Evolutionary conservation across 2,797 vertebrate genomes (phyloP).

Genomic region (Odontamblyopus rebecca): DNA sequence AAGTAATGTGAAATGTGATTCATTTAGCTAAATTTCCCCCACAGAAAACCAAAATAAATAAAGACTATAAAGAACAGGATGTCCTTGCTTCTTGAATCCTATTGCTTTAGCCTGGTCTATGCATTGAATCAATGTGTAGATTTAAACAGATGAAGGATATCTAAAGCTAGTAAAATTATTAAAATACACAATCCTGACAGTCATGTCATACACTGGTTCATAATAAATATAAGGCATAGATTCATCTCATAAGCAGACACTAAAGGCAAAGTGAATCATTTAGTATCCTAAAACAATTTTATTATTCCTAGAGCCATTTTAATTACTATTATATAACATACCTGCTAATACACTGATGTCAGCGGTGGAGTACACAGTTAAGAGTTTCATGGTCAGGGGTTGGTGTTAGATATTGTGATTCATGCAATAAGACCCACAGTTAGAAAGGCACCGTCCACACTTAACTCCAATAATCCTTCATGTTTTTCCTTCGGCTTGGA

Average conservation of each 20-base stretch:
- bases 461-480: constrained; percentile 31
- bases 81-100: neutral
- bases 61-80: neutral
- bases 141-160: constrained; percentile 22
- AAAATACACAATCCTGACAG: constrained; percentile 19
- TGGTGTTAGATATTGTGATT: constrained; percentile 35
- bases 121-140: constrained; percentile 13
- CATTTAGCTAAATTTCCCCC: neutral
- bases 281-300: constrained; percentile 50
- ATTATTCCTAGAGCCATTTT: constrained; percentile 53
- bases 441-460: constrained; percentile 70
- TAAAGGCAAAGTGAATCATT: constrained; percentile 21
- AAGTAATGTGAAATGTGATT: constrained; percentile 26
- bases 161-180: constrained; percentile 14
- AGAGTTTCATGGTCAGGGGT: constrained; percentile 19
- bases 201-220: constrained; percentile 7
- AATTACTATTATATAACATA: constrained; percentile 52
- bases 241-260: constrained; percentile 12
- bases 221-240: constrained; percentile 38
- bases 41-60: neutral
- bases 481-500: constrained; percentile 22
- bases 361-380: constrained; percentile 37
- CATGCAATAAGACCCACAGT: constrained; percentile 60
- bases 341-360: constrained; percentile 29
- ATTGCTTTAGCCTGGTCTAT: constrained; percentile 10